Percentiles rank a stretch among this genome's conserved stretches.
These are phyloP conservation scores for Notothenia coriiceps DNA, from an alignment of 2,113 vertebrate genomes.

Conservation along the genomic window DNA sequence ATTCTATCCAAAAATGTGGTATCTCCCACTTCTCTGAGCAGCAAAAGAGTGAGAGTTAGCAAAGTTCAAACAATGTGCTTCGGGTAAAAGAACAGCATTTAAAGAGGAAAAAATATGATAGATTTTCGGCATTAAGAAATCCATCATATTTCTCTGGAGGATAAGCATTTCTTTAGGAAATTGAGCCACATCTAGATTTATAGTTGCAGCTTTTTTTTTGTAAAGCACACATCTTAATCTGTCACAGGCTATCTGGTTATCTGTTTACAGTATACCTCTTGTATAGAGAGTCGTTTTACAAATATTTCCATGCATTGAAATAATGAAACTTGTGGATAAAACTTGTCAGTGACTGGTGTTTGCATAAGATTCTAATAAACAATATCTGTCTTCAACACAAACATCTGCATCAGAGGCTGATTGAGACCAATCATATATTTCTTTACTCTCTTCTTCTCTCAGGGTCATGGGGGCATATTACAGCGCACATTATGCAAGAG, in stretches of 20 bases:
- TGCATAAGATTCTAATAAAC: background rate
- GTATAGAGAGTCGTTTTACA: background rate
- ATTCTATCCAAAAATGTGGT: constrained; percentile 49
- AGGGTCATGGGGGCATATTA: background rate
- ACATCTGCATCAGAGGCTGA: too few relatives aligned
- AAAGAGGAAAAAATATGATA: constrained; percentile 39
- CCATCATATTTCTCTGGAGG: constrained; percentile 32
- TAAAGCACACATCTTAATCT: background rate
- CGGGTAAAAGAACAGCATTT: constrained; percentile 47
- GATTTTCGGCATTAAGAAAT: constrained; percentile 47
- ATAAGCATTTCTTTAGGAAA: constrained; percentile 12
- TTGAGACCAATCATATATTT: background rate
- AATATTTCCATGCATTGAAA: background rate
- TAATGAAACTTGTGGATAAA: background rate
- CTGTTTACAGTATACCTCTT: background rate
- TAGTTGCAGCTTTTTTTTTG: background rate
- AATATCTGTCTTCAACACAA: background rate
- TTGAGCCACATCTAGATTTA: background rate
- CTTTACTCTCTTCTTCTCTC: background rate
- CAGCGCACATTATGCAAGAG: background rate
- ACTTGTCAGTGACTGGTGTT: background rate
- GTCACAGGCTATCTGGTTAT: background rate
- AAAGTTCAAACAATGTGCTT: constrained; percentile 56
- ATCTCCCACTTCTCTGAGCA: constrained; percentile 34
- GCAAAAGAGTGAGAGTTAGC: constrained; percentile 24